Percentiles rank a stretch among this genome's conserved stretches.
Evolutionary conservation across 2,888 invertebrate genomes (phyloP).

Genomic region (Macrostomum cliftonense): DNA sequence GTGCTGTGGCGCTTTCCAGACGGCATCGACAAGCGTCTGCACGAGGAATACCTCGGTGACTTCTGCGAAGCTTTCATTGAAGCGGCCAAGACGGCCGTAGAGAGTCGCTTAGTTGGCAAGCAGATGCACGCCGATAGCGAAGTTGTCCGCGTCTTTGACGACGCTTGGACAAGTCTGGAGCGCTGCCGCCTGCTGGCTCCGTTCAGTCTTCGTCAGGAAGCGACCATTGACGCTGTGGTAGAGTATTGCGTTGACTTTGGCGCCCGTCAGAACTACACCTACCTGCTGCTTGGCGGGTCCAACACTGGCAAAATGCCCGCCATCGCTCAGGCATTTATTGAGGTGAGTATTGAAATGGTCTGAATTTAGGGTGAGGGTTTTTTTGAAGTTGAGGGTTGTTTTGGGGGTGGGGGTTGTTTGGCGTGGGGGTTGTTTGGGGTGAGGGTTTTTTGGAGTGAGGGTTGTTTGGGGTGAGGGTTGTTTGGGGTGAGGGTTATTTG

Average conservation of each 20-base stretch:
- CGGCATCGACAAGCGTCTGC: slow-evolving; percentile 24
- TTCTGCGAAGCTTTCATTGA: slow-evolving; percentile 15
- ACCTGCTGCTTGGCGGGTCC: slow-evolving; percentile 8
- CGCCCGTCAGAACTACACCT: slow-evolving; percentile 1
- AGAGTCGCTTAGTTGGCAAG: neutral
- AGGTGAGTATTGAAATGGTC: slow-evolving; percentile 7
- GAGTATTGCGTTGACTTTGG: slow-evolving; percentile 2
- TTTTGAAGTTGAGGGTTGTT: no score
- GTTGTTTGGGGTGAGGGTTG: no score
- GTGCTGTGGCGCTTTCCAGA: slow-evolving; percentile 31
- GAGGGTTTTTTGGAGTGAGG: no score
- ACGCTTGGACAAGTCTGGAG: slow-evolving; percentile 2
- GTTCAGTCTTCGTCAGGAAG: slow-evolving; percentile 6
- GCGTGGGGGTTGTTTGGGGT: no score
- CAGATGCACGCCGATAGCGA: slow-evolving; percentile 1
- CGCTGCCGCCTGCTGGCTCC: slow-evolving; percentile 2
- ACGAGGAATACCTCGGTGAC: slow-evolving; percentile 23
- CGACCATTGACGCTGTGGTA: slow-evolving; percentile 3
- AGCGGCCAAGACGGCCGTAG: neutral
- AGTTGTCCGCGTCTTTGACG: slow-evolving; percentile 2
- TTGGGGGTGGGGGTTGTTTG: no score
- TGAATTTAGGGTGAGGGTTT: no score
- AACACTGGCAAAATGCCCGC: slow-evolving; percentile 11
- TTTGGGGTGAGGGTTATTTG: no score
- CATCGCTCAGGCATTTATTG: slow-evolving; percentile 6